Percentiles rank a stretch among this genome's conserved stretches.
Conservation (phyloP, 2,113 vertebrate genomes). For the Zosterops hypoxanthus region DNA sequence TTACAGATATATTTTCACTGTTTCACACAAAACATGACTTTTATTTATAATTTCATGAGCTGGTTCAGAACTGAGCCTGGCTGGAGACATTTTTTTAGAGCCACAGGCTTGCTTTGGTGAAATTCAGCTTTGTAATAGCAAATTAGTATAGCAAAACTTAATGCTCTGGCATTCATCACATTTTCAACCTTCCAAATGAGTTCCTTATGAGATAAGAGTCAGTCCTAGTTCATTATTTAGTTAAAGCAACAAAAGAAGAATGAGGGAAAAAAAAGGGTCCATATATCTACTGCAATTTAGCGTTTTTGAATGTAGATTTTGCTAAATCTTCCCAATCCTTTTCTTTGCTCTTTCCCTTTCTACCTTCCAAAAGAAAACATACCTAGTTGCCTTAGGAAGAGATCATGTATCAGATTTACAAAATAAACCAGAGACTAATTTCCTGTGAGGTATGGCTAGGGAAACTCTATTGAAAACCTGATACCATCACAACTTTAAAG, state of each 20-base stretch:
- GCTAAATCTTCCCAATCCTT: background rate
- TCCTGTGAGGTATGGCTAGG: background rate
- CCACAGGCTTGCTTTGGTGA: background rate
- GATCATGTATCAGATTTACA: background rate
- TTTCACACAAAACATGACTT: background rate
- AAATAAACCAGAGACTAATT: constrained; percentile 26
- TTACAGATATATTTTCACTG: background rate
- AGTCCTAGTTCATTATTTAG: background rate
- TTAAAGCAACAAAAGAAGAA: background rate
- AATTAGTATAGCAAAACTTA: background rate
- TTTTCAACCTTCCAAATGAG: background rate
- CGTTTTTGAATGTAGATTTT: background rate
- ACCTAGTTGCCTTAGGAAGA: background rate
- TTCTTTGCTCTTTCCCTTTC: background rate
- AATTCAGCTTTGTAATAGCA: background rate
- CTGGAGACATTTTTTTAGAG: background rate
- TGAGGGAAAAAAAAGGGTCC: background rate
- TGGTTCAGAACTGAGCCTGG: background rate
- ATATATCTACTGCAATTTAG: background rate
- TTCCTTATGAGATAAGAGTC: background rate
- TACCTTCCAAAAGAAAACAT: background rate
- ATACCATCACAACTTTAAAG: background rate
- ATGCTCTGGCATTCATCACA: background rate
- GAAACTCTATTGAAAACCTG: background rate
- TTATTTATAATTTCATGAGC: constrained; percentile 1